A percentile compares a stretch with the other conserved stretches of the same genome.
phyloP scores from a whole-genome alignment of 1,140 invertebrate species.

The Steinernema khuongi region DNA sequence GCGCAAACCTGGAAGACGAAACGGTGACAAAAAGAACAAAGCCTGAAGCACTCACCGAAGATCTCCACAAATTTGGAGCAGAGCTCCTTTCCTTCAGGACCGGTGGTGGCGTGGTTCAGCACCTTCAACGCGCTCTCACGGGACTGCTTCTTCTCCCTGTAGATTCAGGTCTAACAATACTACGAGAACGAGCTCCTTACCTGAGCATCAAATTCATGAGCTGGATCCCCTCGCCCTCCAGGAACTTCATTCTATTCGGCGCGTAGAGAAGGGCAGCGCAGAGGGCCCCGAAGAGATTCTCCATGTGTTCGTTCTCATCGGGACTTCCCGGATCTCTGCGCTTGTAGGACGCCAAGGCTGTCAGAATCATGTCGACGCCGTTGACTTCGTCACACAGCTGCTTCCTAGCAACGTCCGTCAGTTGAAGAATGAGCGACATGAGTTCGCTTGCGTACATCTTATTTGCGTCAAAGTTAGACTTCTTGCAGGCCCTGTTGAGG shows the following conservation, averaged over 20 bases:
- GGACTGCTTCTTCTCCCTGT: constrained; percentile 89
- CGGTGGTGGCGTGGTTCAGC: constrained; percentile 87
- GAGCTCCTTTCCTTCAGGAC: constrained; percentile 83
- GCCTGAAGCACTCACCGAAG: constrained; percentile 63
- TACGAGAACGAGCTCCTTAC: constrained; percentile 59
- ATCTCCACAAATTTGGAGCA: constrained; percentile 97
- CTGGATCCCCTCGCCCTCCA: constrained; percentile 88
- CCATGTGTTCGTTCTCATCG: constrained; percentile 97
- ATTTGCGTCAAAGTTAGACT: constrained; percentile 85
- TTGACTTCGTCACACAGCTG: constrained; percentile 80
- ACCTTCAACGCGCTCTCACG: constrained; percentile 93
- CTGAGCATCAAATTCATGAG: constrained; percentile 92
- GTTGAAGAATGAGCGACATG: constrained; percentile 86
- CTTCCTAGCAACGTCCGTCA: constrained; percentile 70
- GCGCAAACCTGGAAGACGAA: constrained; percentile 67
- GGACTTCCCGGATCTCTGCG: constrained; percentile 79
- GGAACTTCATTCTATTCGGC: constrained; percentile 81
- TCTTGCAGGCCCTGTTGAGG: constrained; percentile 71
- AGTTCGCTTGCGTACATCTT: constrained; percentile 94
- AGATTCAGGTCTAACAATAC: constrained; percentile 20
- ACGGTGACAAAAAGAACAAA: constrained; percentile 14
- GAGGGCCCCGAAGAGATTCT: constrained; percentile 90
- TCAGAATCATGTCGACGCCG: constrained; percentile 89
- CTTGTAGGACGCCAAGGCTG: constrained; percentile 75
- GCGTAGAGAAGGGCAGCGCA: constrained; percentile 84